These are phyloP conservation scores for Furcula furcula DNA, from an alignment of 2,888 invertebrate species.

Conservation along the genomic window DNA sequence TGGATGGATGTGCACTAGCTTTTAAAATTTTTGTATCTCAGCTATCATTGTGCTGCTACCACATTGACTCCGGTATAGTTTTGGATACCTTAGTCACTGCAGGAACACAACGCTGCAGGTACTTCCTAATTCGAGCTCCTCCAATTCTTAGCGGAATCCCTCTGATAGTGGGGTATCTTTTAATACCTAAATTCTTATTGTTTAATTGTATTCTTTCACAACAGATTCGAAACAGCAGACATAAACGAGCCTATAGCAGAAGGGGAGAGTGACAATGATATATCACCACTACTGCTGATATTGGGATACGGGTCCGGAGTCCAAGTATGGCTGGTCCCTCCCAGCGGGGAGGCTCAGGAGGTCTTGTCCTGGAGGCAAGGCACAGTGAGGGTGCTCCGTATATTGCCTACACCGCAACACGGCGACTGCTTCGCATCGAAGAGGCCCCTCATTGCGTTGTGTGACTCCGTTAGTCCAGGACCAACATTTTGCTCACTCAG, in stretches of 20 bases:
- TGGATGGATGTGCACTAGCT: too few relatives aligned
- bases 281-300: conserved; percentile 91
- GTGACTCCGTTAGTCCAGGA: conserved; percentile 91
- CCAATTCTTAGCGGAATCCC: too few relatives aligned
- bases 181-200: too few relatives aligned
- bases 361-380: conserved; percentile 97
- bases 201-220: conserved; percentile 3
- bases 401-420: conserved; percentile 90
- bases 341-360: conserved; percentile 96
- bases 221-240: conserved; percentile 92
- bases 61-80: too few relatives aligned
- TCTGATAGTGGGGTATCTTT: too few relatives aligned
- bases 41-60: too few relatives aligned
- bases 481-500: conserved; percentile 90
- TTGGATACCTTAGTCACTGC: too few relatives aligned
- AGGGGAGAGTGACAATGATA: conserved; percentile 86
- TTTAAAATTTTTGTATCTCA: too few relatives aligned
- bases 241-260: conserved; percentile 88
- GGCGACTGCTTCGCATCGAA: conserved; percentile 89
- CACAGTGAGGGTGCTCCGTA: conserved; percentile 89
- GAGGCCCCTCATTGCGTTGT: conserved; percentile 94
- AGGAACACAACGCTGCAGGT: too few relatives aligned
- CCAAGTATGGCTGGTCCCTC: conserved; percentile 92
- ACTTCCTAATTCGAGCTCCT: too few relatives aligned
- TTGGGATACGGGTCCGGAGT: conserved; percentile 83